phyloP scores from a whole-genome alignment of 2,113 vertebrate genomes.

The Antidorcas marsupialis region DNA sequence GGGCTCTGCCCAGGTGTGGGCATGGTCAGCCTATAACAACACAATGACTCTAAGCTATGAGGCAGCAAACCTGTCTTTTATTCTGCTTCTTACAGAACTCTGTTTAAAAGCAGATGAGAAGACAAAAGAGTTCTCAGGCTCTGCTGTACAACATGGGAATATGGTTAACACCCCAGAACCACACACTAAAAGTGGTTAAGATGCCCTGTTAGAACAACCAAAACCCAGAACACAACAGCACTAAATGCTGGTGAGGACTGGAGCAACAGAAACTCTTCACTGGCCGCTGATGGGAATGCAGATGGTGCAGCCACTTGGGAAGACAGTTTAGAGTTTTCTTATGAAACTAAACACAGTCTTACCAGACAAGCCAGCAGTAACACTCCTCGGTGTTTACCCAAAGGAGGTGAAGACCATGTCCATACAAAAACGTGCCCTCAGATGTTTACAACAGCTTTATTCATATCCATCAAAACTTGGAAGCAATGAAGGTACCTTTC shows the following conservation, averaged over 20 bases:
- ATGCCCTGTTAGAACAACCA: fast-evolving
- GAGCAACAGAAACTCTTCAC: fast-evolving
- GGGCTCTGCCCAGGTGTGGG: fast-evolving
- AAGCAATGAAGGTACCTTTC: too few species aligned
- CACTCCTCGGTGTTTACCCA: neutral
- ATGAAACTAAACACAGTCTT: neutral
- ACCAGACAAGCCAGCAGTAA: neutral
- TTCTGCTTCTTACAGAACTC: neutral
- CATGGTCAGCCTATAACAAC: fast-evolving
- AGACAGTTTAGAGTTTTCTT: neutral
- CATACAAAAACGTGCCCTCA: fast-evolving
- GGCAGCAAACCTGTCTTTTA: fast-evolving
- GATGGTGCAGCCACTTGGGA: fast-evolving
- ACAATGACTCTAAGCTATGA: neutral
- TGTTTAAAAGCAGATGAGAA: neutral
- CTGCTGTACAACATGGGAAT: fast-evolving
- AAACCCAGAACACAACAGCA: fast-evolving
- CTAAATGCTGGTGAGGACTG: neutral
- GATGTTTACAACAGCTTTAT: neutral
- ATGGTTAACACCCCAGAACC: neutral
- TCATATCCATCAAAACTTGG: fast-evolving
- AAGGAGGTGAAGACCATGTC: neutral
- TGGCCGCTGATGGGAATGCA: neutral
- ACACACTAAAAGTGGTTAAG: fast-evolving
- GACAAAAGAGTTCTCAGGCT: neutral